These are phyloP conservation scores for Salvator merianae DNA, from an alignment of 2,113 vertebrate species.

Conservation along the genomic window DNA sequence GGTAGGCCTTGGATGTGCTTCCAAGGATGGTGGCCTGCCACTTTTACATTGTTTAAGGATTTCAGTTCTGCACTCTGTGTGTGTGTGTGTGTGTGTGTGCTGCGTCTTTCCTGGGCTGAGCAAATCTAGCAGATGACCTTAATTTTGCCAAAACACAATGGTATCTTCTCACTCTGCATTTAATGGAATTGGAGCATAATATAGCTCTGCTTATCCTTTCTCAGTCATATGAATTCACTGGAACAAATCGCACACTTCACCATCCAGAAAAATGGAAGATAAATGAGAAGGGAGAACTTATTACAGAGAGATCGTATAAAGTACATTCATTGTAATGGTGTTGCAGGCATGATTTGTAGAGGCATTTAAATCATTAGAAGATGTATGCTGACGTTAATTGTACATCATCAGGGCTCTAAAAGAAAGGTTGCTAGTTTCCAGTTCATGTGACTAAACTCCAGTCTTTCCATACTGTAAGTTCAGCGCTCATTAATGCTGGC, in stretches of 20 bases:
- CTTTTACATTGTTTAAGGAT: not conserved
- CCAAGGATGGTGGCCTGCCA: not conserved
- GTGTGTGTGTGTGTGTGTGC: too few relatives aligned
- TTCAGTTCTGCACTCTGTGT: not conserved
- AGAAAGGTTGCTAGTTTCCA: not conserved
- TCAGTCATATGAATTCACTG: not conserved
- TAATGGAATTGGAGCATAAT: not conserved
- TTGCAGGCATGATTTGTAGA: not conserved
- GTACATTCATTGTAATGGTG: not conserved
- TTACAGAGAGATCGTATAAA: not conserved
- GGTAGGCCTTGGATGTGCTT: not conserved
- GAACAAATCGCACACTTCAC: not conserved
- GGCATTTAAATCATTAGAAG: constrained; percentile 42
- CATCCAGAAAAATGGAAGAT: not conserved
- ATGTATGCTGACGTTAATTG: not conserved
- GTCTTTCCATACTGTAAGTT: not conserved
- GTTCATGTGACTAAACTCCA: not conserved
- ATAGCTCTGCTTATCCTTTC: not conserved
- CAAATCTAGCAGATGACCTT: not conserved
- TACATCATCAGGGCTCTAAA: not conserved
- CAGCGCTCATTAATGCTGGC: not conserved
- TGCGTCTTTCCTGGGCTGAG: not conserved
- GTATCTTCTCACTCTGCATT: not conserved
- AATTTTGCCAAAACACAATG: not conserved
- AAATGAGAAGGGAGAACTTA: not conserved